Evolutionary conservation across 2,888 invertebrate genomes (phyloP).

Genomic region (Lasioglossum figueresi): DNA sequence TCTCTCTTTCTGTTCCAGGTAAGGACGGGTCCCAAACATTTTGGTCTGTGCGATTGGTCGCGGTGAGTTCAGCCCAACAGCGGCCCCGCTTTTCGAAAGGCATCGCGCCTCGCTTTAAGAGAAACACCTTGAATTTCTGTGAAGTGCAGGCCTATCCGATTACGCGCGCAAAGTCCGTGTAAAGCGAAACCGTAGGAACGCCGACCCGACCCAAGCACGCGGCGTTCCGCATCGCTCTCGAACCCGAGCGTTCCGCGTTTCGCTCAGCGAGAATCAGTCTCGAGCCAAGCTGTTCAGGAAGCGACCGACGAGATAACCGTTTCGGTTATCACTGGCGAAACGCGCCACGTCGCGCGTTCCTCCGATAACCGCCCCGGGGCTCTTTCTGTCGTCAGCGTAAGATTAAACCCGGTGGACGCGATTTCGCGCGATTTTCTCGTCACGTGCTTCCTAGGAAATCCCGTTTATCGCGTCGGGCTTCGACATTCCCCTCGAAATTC

Average conservation of each 20-base stretch:
- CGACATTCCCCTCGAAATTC: not conserved
- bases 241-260: not conserved
- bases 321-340: constrained; percentile 60
- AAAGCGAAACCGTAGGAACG: constrained; percentile 61
- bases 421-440: constrained; percentile 33
- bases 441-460: constrained; percentile 31
- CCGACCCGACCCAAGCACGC: not conserved
- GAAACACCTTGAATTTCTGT: constrained; percentile 59
- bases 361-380: constrained; percentile 2
- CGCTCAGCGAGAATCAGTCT: constrained; percentile 42
- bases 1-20: constrained; percentile 64
- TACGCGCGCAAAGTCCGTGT: constrained; percentile 56
- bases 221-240: constrained; percentile 30
- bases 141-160: constrained; percentile 51
- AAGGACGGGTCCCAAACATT: constrained; percentile 29
- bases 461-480: not conserved
- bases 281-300: constrained; percentile 48
- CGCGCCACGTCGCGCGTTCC: constrained; percentile 47
- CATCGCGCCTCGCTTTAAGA: constrained; percentile 30
- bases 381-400: constrained; percentile 45
- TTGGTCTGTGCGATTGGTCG: not conserved
- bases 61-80: not conserved
- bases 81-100: not conserved
- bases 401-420: constrained; percentile 54
- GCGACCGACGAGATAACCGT: constrained; percentile 56